phyloP scores from a whole-genome alignment of 2,888 invertebrate genomes.

The Cephonodes hylas region DNA sequence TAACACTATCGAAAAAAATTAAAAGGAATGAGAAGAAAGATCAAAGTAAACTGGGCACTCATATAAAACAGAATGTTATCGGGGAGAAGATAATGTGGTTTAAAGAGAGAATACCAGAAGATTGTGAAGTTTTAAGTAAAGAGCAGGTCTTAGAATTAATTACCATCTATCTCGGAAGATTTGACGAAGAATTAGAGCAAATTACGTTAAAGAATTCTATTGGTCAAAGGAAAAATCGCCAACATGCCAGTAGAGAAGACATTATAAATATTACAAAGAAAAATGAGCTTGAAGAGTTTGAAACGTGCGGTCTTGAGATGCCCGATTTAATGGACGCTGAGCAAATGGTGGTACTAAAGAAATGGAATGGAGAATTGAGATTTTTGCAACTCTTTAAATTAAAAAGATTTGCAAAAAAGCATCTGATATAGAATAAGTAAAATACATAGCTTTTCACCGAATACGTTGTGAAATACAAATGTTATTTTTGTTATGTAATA shows the following conservation, averaged over 20 bases:
- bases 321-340: slow-evolving; percentile 84
- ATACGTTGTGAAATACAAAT: background rate
- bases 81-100: slow-evolving; percentile 92
- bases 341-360: slow-evolving; percentile 81
- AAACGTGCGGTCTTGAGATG: slow-evolving; percentile 89
- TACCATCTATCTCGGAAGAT: slow-evolving; percentile 76
- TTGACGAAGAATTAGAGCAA: slow-evolving; percentile 89
- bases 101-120: slow-evolving; percentile 83
- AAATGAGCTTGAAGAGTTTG: slow-evolving; percentile 87
- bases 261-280: slow-evolving; percentile 88
- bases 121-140: slow-evolving; percentile 77
- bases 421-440: slow-evolving; percentile 41
- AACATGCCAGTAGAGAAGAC: slow-evolving; percentile 90
- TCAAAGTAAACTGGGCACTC: slow-evolving; percentile 83
- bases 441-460: background rate
- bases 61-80: slow-evolving; percentile 86
- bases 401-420: slow-evolving; percentile 77
- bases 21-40: slow-evolving; percentile 83
- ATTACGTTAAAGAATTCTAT: slow-evolving; percentile 90
- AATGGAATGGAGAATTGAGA: slow-evolving; percentile 86
- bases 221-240: slow-evolving; percentile 86
- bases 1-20: slow-evolving; percentile 85
- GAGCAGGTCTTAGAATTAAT: slow-evolving; percentile 82
- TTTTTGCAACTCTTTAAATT: slow-evolving; percentile 85
- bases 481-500: too few species aligned